Conservation (phyloP, 2,113 vertebrate genomes). For the Ameiurus melas region DNA sequence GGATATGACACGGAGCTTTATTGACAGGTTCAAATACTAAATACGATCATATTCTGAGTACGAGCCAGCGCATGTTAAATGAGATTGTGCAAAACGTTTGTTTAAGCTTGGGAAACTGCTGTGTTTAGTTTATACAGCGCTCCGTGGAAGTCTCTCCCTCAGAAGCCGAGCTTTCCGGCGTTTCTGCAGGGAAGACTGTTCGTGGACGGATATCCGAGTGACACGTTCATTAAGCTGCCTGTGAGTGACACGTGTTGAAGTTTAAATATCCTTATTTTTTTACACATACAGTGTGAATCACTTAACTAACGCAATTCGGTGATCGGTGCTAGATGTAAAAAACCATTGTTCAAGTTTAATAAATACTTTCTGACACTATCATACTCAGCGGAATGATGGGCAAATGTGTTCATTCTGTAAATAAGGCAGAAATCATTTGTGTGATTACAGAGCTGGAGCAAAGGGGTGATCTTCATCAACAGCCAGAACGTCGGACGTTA, state of each 20-base stretch:
- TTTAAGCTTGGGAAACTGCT: not conserved
- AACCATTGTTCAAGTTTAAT: not conserved
- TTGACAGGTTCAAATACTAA: slow-evolving; percentile 71
- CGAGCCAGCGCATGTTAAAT: no score
- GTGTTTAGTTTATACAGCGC: slow-evolving; percentile 72
- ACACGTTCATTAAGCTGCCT: slow-evolving; percentile 88
- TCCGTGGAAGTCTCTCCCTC: slow-evolving; percentile 75
- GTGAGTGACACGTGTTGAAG: slow-evolving; percentile 65
- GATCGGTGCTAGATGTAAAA: no score
- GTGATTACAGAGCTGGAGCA: slow-evolving; percentile 86
- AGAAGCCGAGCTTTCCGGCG: slow-evolving; percentile 76
- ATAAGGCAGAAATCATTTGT: not conserved
- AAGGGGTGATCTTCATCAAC: slow-evolving; percentile 90
- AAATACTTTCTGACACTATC: not conserved
- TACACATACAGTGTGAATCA: not conserved
- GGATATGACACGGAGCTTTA: slow-evolving; percentile 75
- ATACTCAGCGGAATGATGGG: not conserved
- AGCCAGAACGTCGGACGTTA: slow-evolving; percentile 89
- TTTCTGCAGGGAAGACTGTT: slow-evolving; percentile 84
- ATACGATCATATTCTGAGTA: not conserved
- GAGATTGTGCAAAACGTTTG: not conserved
- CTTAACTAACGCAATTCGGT: not conserved
- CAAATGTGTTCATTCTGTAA: not conserved
- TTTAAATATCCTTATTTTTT: not conserved
- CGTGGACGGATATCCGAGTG: slow-evolving; percentile 77